A percentile compares a stretch with the other conserved stretches of the same genome.
Evolutionary conservation across 2,113 vertebrate genomes (phyloP).

Genomic region (Maccullochella peelii): DNA sequence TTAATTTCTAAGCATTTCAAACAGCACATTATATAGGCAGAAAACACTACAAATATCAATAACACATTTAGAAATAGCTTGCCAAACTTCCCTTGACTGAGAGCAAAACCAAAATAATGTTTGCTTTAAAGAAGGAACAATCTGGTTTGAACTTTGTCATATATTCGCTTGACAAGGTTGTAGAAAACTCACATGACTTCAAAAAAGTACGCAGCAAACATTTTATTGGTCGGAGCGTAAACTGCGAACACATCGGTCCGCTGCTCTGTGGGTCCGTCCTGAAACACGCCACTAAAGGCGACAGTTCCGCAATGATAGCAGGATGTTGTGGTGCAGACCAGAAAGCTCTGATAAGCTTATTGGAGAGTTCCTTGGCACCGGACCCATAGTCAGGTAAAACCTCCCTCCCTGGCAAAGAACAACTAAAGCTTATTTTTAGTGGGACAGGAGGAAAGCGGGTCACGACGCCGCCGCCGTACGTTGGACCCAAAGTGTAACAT

Average conservation of each 20-base stretch:
- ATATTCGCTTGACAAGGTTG: background rate
- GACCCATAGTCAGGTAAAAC: slow-evolving; percentile 85
- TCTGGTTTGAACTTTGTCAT: background rate
- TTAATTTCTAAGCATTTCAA: background rate
- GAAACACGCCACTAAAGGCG: slow-evolving; percentile 14
- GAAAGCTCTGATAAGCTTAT: slow-evolving; percentile 84
- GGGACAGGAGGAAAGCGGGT: slow-evolving; percentile 29
- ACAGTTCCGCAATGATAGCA: slow-evolving; percentile 73
- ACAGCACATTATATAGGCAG: background rate
- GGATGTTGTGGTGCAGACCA: slow-evolving; percentile 81
- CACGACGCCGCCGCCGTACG: slow-evolving; percentile 22
- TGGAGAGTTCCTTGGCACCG: slow-evolving; percentile 85
- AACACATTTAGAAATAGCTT: background rate
- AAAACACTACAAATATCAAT: background rate
- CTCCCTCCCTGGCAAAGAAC: slow-evolving; percentile 23
- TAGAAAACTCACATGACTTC: background rate
- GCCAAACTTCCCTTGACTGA: background rate
- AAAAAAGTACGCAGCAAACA: background rate
- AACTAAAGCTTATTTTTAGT: slow-evolving; percentile 11
- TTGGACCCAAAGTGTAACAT: slow-evolving; percentile 33
- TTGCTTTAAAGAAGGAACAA: background rate
- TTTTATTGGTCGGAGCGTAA: background rate
- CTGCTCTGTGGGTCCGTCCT: slow-evolving; percentile 28
- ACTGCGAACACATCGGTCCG: slow-evolving; percentile 18
- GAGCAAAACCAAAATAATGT: background rate